These are phyloP conservation scores for Holotrichia oblita DNA, from an alignment of 1,140 invertebrate species.

Conservation along the genomic window DNA sequence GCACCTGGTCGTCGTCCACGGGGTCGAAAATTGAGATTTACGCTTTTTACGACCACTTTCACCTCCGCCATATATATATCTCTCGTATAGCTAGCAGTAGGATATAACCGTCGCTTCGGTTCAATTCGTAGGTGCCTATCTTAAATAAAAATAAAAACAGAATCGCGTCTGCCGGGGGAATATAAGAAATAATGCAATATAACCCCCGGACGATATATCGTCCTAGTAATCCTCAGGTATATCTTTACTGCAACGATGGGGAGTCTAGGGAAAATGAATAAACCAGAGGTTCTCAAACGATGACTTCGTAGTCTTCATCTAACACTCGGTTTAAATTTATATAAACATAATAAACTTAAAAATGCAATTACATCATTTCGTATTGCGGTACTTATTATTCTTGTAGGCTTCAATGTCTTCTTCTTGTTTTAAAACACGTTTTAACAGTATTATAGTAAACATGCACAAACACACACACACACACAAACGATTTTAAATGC, in stretches of 20 bases:
- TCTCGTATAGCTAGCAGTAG: neutral
- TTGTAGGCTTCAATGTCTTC: too few relatives aligned
- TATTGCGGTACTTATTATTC: too few relatives aligned
- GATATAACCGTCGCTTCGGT: constrained; percentile 1
- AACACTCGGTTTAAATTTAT: too few relatives aligned
- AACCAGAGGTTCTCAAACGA: constrained; percentile 14
- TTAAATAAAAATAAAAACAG: constrained; percentile 33
- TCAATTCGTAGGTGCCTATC: constrained; percentile 25
- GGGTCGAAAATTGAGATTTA: constrained; percentile 31
- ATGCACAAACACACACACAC: too few relatives aligned
- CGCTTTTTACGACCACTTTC: constrained; percentile 30
- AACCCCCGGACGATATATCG: constrained; percentile 14
- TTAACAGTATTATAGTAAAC: too few relatives aligned
- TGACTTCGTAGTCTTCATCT: neutral
- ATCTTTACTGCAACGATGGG: constrained; percentile 4
- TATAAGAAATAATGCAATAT: constrained; percentile 37
- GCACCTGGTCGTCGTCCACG: constrained; percentile 33
- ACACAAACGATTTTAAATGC: too few relatives aligned
- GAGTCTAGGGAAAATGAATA: neutral
- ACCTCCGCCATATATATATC: constrained; percentile 23
- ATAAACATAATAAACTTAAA: too few relatives aligned
- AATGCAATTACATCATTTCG: too few relatives aligned
- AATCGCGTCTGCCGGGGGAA: constrained; percentile 26
- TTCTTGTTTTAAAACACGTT: too few relatives aligned
- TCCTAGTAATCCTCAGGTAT: constrained; percentile 23